Evolutionary conservation across 2,797 vertebrate species (phyloP), one percentile per base, ranked within the genome.

Genomic region (Varecia variegata): DNA sequence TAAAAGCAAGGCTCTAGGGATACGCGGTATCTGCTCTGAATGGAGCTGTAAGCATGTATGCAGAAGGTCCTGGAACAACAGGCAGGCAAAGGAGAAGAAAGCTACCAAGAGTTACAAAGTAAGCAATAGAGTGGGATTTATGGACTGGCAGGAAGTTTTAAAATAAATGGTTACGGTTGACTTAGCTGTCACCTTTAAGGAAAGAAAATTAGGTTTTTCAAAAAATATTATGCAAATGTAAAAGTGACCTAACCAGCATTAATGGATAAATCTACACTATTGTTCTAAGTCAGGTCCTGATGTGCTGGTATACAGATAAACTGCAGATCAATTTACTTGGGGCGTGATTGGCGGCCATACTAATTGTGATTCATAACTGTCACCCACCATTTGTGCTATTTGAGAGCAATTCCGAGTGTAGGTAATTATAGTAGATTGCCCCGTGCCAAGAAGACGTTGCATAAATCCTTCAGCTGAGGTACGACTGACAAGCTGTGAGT

Each of bases 341-440:
- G 95, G 25, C 32, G 40, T 92, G 89, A 97, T 91, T 96, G 92
- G 89, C 1, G 15, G 90, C 92, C 79, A 21, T 90, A 30, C 77
- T 98, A 97, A 98, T 98, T 98, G 88, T 97, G 97, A 98, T 98
- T 98, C 98, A 96, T 98, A 98, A 97, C 97, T 93, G 92, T 92
- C 97, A 94, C 94, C 88, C 89, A 90, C 91, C 38, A 1, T 0
- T 97, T 97, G 91, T 97, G 93, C 97, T 98, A 96, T 98, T 97
- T 97, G 88, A 97, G 88, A 97, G 92, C 96, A 97, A 96, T 94
- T 93, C 95, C 90, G 96, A 95, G 82, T 30, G 6, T 88, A 97
- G 96, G 97, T 98, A 98, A 98, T 98, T 98, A 97, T n/a, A 93
- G 96, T 95, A 83, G 5, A 3, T 95, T 97, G 97, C 97, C 92